phyloP scores from a whole-genome alignment of 2,797 vertebrate species.

The Hoplostethus atlanticus region DNA sequence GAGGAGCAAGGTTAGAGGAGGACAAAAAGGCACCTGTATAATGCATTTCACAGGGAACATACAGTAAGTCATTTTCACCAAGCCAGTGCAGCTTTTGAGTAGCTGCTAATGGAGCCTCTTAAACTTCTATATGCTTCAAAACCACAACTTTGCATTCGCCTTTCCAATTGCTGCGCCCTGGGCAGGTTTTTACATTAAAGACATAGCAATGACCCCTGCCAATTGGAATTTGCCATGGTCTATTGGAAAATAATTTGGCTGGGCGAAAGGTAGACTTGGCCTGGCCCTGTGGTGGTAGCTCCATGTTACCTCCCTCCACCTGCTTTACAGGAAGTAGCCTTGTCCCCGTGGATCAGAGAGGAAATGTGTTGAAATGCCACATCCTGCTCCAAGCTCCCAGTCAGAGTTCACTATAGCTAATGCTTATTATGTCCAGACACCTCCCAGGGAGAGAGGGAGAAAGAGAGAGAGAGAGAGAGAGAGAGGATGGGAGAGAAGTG shows the following conservation, averaged over 20 bases:
- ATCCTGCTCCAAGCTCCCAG: slow-evolving; percentile 66
- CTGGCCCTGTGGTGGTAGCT: slow-evolving; percentile 36
- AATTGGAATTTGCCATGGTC: slow-evolving; percentile 47
- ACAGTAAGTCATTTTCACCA: slow-evolving; percentile 3
- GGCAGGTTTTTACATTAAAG: slow-evolving; percentile 60
- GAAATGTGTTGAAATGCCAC: slow-evolving; percentile 76
- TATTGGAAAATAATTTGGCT: slow-evolving; percentile 63
- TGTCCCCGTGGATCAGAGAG: slow-evolving; percentile 68
- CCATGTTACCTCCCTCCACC: slow-evolving; percentile 70
- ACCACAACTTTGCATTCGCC: slow-evolving; percentile 64
- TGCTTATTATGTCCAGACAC: slow-evolving; percentile 70
- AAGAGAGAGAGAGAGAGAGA: slow-evolving; percentile 16
- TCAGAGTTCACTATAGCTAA: slow-evolving; percentile 66
- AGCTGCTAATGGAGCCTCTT: slow-evolving; percentile 67
- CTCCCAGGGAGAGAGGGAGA: slow-evolving; percentile 44
- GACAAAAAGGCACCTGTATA: neutral
- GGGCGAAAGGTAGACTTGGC: slow-evolving; percentile 47
- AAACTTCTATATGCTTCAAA: slow-evolving; percentile 62
- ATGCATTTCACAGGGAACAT: slow-evolving; percentile 31
- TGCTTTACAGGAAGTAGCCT: slow-evolving; percentile 75
- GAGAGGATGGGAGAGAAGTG: slow-evolving; percentile 7
- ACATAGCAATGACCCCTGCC: slow-evolving; percentile 49
- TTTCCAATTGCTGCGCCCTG: slow-evolving; percentile 47
- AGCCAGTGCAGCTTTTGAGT: slow-evolving; percentile 43
- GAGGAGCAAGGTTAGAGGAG: neutral